phyloP scores from a whole-genome alignment of 2,888 invertebrate genomes.

The Panorpa germanica region DNA sequence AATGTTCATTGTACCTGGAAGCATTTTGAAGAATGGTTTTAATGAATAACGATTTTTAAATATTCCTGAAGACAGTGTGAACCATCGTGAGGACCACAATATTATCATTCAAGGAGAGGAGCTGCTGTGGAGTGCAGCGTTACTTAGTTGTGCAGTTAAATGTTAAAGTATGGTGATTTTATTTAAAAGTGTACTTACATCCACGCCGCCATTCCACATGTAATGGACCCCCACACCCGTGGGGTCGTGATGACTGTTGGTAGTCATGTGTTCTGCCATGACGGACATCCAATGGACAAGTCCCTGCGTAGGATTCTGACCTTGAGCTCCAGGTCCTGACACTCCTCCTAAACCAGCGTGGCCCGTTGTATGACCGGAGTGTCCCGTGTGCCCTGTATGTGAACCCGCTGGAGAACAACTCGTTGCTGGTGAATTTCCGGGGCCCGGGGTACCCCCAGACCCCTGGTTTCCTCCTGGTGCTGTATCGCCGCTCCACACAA shows the following conservation, averaged over 20 bases:
- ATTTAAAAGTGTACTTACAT: conserved; percentile 25
- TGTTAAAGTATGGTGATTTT: no score
- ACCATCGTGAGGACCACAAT: no score
- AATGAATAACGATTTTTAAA: no score
- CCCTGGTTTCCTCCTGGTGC: conserved; percentile 12
- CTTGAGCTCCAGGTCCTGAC: conserved; percentile 26
- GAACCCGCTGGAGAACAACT: conserved; percentile 13
- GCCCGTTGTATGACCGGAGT: conserved; percentile 10
- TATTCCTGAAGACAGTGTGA: no score
- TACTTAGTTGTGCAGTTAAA: no score
- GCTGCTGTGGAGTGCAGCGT: no score
- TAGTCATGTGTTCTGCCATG: conserved; percentile 90
- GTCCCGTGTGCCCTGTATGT: conserved; percentile 10
- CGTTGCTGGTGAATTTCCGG: conserved; percentile 16
- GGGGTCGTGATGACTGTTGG: conserved; percentile 60
- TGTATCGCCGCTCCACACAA: conserved; percentile 33
- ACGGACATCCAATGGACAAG: conserved; percentile 94
- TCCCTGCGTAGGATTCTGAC: conserved; percentile 53
- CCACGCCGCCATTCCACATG: conserved; percentile 27
- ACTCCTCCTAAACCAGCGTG: conserved; percentile 14
- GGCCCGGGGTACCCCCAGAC: conserved; percentile 23
- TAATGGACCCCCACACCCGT: conserved; percentile 27
- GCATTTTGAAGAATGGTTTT: no score
- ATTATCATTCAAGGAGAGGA: no score
- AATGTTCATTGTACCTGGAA: no score